Evolutionary conservation across 1,140 invertebrate species (phyloP).

Genomic region (Druon quercuslanigerum): DNA sequence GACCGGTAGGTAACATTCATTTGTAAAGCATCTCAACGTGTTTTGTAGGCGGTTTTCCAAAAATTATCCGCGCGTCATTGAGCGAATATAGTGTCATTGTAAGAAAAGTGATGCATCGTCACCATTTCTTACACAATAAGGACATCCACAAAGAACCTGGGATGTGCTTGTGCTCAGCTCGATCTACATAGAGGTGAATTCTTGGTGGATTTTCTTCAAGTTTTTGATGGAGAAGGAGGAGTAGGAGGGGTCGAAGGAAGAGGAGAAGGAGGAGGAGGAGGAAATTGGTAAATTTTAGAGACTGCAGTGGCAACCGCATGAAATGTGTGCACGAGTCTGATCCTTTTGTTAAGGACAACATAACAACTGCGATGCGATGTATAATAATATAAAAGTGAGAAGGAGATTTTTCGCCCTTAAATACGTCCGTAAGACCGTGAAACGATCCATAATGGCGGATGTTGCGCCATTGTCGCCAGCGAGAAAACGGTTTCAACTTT

Average conservation of each 20-base stretch:
- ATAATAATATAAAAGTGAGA: neutral
- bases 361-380: too few species aligned
- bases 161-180: neutral
- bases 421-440: conserved; percentile 41
- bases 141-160: neutral
- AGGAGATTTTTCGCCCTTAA: conserved; percentile 37
- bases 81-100: conserved; percentile 29
- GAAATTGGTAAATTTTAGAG: neutral
- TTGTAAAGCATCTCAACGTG: conserved; percentile 1
- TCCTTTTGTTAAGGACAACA: neutral
- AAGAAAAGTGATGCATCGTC: conserved; percentile 29
- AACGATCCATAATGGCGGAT: conserved; percentile 59
- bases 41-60: conserved; percentile 45
- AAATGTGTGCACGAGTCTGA: conserved; percentile 26
- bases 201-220: conserved; percentile 5
- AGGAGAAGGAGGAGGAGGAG: neutral
- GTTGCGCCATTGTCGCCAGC: conserved; percentile 56
- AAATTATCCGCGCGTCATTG: conserved; percentile 53
- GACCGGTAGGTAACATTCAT: neutral
- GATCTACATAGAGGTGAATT: neutral
- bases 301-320: conserved; percentile 1
- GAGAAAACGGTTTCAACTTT: conserved; percentile 70
- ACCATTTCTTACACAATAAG: conserved; percentile 23
- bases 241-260: neutral
- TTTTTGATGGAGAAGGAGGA: conserved; percentile 16